These are phyloP conservation scores for Leucophora obtusa DNA, from an alignment of 2,888 invertebrate species.

Conservation along the genomic window DNA sequence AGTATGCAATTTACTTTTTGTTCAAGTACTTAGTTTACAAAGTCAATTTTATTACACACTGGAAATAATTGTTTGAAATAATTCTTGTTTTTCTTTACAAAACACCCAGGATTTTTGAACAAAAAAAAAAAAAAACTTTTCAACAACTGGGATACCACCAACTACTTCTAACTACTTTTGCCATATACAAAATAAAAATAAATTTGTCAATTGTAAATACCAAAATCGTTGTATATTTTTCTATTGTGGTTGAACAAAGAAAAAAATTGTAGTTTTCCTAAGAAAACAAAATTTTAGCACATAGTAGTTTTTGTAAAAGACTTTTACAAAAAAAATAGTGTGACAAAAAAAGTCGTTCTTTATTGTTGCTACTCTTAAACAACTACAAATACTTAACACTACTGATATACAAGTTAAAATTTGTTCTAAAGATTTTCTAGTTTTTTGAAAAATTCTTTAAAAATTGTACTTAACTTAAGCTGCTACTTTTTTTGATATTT, in stretches of 20 bases:
- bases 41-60: conserved; percentile 11
- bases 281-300: neutral
- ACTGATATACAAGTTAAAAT: conserved; percentile 1
- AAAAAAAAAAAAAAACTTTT: too few species aligned
- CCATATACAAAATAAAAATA: conserved; percentile 10
- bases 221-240: conserved; percentile 25
- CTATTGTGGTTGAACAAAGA: conserved; percentile 38
- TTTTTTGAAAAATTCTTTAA: neutral
- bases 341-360: conserved; percentile 4
- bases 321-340: conserved; percentile 16
- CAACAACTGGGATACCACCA: neutral
- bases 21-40: neutral
- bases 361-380: neutral
- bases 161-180: neutral
- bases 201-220: conserved; percentile 54
- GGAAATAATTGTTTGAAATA: neutral
- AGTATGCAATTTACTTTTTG: neutral
- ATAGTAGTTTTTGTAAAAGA: neutral
- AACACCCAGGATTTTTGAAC: neutral
- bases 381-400: conserved; percentile 5
- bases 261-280: conserved; percentile 1
- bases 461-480: neutral
- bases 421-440: neutral
- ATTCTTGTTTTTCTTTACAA: neutral
- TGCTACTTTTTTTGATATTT: neutral